Evolutionary conservation across 1,140 invertebrate genomes (phyloP), one percentile per base, ranked within the genome.

Genomic region (Leguminivora glycinivorella): DNA sequence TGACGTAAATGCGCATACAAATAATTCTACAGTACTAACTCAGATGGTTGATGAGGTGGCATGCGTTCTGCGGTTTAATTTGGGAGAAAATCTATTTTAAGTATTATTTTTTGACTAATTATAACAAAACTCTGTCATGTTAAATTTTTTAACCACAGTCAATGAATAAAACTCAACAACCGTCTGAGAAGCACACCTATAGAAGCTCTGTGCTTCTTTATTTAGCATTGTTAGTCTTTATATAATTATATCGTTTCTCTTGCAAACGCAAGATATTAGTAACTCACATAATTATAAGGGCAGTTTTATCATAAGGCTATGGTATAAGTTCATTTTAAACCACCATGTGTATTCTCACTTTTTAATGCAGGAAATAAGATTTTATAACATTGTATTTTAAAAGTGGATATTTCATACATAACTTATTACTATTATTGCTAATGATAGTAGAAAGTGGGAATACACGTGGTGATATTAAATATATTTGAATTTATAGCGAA

Each of bases 381-480:
- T 10, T 47, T n/a, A 6, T 17, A 47, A 17, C 2, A 38, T 38
- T 38, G 2, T n/a, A 47, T 47, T 47, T 47, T n/a, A 47, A 6
- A 47, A 1, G 34, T 12, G 0, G 34, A 12, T 2, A 12, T 38
- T 38, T 52, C 17, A 52, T 19, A 52, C 19, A 22, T 17, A 52
- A 52, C 47, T 52, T 52, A 52, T 17, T 22, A 22, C 17, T 52
- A 52, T 52, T 52, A 52, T 52, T 52, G 47, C 47, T 52, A 52
- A 22, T 52, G 5, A 52, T 4, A 52, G 17, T 52, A 7, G 9
- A 9, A 52, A 22, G 47, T 52, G 47, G 47, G 7, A 52, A 52
- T 22, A 52, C n/a, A 52, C 7, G 7, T 52, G 19, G 47, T 22
- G 22, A 52, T 52, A 43, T 52, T 22, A 10, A 22, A 22, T 52